Evolutionary conservation across 2,888 invertebrate species (phyloP), one percentile per base, ranked within the genome.

Genomic region (Eristalinus aeneus): DNA sequence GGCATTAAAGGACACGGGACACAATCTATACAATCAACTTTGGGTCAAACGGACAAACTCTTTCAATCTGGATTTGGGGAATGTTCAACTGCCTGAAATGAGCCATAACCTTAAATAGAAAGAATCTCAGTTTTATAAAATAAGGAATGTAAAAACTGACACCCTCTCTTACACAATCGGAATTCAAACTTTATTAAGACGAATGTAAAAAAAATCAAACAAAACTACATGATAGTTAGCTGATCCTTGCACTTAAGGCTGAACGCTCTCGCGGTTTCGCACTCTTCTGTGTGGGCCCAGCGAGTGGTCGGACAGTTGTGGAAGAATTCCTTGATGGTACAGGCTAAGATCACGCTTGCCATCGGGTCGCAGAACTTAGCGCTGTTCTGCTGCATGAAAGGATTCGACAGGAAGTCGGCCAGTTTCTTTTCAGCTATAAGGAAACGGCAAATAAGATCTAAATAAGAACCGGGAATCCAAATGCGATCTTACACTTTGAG

Each of bases 291-390:
- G 54, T 89, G 87, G 8, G 89, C 67, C 91, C 91, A 90, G 20
- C 91, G 91, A 56, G 61, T 85, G 0, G 75, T 72, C 2, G 90
- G 91, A 16, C 91, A 90, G 23, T 90, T 90, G 68, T 89, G 91
- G 27, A 90, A 90, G 79, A 90, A 90, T 32, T 90, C 88, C 0
- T 88, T 79, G 8, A 90, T 89, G 1, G 90, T 90, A 23, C 90
- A 90, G 34, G 89, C 88, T 69, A 89, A 36, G 0, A 90, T 88
- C 6, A 90, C 89, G 20, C 89, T 89, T 0, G 90, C 74, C n/a
- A 87, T 88, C 36, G 91, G 89, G 1, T 90, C 87, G 46, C 90
- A 90, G 63, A 88, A 89, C 0, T 83, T 54, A 3, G 83, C 36
- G 11, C 87, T 72, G 22, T 88, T 68, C 12, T 87, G 77, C 10